Percentiles rank a stretch among this genome's conserved stretches.
Conservation (phyloP, 2,797 vertebrate genomes). For the Cynodonichthys magdalenae region DNA sequence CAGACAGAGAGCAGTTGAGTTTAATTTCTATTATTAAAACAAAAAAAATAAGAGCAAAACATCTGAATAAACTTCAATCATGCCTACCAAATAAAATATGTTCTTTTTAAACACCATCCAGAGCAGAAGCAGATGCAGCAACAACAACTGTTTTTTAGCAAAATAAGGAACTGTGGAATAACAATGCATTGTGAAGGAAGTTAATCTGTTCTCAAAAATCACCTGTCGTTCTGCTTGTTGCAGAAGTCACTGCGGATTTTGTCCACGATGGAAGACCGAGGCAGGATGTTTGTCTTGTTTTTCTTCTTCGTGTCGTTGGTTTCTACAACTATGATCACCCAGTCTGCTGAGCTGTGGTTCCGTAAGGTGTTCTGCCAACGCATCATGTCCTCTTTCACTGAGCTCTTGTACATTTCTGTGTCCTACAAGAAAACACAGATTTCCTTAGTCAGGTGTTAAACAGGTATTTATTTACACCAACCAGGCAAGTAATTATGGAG, state of each 20-base stretch:
- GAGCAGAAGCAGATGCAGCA: not conserved
- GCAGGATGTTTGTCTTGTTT: slow-evolving; percentile 98
- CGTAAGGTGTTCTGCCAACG: slow-evolving; percentile 94
- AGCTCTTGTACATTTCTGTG: slow-evolving; percentile 91
- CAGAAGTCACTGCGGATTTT: slow-evolving; percentile 99
- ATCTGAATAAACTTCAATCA: not conserved
- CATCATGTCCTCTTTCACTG: slow-evolving; percentile 95
- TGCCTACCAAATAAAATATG: not conserved
- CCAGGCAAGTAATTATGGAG: not conserved
- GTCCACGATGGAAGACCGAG: slow-evolving; percentile 95
- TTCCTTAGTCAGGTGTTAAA: not conserved
- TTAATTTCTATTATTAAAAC: not conserved
- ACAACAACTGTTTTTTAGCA: not conserved
- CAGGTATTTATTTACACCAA: not conserved
- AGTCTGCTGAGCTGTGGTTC: slow-evolving; percentile 88
- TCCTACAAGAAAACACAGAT: slow-evolving; percentile 79
- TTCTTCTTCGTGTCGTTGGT: slow-evolving; percentile 94
- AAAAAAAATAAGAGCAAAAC: not conserved
- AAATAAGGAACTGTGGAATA: not conserved
- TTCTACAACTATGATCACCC: slow-evolving; percentile 97
- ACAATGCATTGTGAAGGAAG: not conserved
- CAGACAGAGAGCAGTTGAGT: too few species aligned
- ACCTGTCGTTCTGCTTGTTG: slow-evolving; percentile 99
- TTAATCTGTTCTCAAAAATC: not conserved
- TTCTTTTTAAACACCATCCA: not conserved